Conservation (phyloP, 2,888 invertebrate genomes). For the Agonum fuliginosum region DNA sequence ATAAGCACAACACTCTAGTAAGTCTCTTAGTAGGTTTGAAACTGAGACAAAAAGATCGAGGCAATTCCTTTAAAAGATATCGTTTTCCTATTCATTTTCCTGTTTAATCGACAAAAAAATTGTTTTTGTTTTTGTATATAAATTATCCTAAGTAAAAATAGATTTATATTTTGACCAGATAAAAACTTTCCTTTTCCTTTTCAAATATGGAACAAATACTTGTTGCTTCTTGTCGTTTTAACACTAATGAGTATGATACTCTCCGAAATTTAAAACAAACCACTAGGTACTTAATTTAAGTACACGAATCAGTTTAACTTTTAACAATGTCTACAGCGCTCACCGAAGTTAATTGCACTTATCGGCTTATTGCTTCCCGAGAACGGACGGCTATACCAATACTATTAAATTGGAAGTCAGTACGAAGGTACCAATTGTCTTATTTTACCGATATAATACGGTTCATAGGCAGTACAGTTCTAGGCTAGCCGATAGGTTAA, state of each 20-base stretch:
- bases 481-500: not conserved
- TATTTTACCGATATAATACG: conserved; percentile 44
- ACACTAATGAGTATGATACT: not conserved
- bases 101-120: no score
- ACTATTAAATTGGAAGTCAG: conserved; percentile 24
- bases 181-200: no score
- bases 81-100: no score
- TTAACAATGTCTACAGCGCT: conserved; percentile 4
- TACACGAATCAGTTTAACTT: conserved; percentile 14
- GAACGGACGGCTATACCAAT: conserved; percentile 31
- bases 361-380: conserved; percentile 33
- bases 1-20: no score
- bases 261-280: not conserved
- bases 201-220: not conserved
- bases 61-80: no score
- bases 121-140: no score
- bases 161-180: no score
- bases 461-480: conserved; percentile 6
- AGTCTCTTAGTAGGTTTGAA: no score
- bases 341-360: conserved; percentile 25
- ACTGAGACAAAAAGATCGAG: no score
- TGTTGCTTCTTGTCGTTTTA: no score
- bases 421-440: conserved; percentile 40
- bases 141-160: no score
- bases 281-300: conserved; percentile 35